Evolutionary conservation across 2,888 invertebrate species (phyloP), one percentile per base, ranked within the genome.

Genomic region (Ecdyonurus torrentis): DNA sequence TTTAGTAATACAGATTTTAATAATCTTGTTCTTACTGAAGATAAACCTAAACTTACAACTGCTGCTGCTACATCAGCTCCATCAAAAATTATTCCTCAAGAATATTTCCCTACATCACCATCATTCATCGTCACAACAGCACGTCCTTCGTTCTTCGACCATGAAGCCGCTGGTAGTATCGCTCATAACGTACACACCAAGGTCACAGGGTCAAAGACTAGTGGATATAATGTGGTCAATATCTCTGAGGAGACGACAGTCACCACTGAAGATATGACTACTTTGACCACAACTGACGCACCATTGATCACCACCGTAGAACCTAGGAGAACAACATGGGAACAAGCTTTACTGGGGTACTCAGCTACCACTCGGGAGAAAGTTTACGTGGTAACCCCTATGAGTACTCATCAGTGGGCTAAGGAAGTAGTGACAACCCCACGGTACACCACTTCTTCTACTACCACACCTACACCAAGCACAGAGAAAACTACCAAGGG

Each of bases 301-400:
- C 58, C 55, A 37, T 15, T 10, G 55, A 55, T n/a, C 19, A 55
- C 55, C 20, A 55, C 55, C 7, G 19, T 22, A 22, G 55, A 55
- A 20, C 55, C 55, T n/a, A 7, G 55, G 5, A n/a, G 55, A 55
- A 55, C 55, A 5, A 55, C 55, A 1, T 89, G 89, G 89, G 83
- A 83, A 53, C 77, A 80, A 69, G 79, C 84, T 66, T 81, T 84
- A 70, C 82, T 87, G 1, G 83, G 86, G 20, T 84, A 87, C 71
- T 86, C 87, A 15, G 84, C 88, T n/a, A 74, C 83, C 64, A 87
- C 87, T 2, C 85, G 86, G 70, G 90, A 91, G 75, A 87, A 86
- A 71, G 82, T 90, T 0, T 89, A 89, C 68, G 87, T 91, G 1
- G 89, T 91, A 0, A 91, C 91, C 2, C 89, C 91, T 0, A 84